Base-by-base conservation (phyloP, 2,888 invertebrate species). In the Phyllotreta striolata region DNA sequence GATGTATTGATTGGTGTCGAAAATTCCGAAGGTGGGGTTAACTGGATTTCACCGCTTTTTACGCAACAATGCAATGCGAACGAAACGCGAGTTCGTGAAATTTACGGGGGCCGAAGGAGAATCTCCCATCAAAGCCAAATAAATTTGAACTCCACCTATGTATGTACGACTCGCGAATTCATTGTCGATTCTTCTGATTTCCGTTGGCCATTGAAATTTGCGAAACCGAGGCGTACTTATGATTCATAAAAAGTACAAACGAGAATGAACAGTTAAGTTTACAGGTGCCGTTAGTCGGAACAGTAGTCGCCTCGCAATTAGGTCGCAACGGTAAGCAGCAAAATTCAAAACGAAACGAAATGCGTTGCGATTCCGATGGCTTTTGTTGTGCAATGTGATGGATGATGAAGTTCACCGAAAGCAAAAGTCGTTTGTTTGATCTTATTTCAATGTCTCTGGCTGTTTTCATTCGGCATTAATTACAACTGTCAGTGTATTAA, bases 261-360 rank as follows among this genome's bases (percentile, higher is more conserved):
- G 57, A 64, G 56, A 47, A 64, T 61, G 61, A 61, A 66, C 68
- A 65, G 68, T 69, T 69, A 66, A 62, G 58, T 8, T 62, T 57
- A 66, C 61, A 54, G 63, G 62, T 66, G 60, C 66, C 66, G 66
- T 65, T 66, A 66, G 39, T 39, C 57, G 34, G 37, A 44, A 62
- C 56, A 44, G 49, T 46, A 61, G 61, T 38, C 40, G 56, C 63
- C 47, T 51, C 39, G 13, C 44, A 66, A 66, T 65, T 68, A 59
- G 68, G 68, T 66, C 66, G 66, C 59, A 61, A 59, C 66, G 63
- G 55, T 63, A 57, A 60, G 55, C 60, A 40, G 13, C 35, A 10
- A 35, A 37, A 9, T n/a, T 24, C n/a, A 39, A n/a, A 46, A 34
- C 1, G 12, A 12, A 47, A 35, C 49, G 49, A 24, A 24, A 49